Conservation (phyloP, 2,113 vertebrate species). For the Tor tambroides region DNA sequence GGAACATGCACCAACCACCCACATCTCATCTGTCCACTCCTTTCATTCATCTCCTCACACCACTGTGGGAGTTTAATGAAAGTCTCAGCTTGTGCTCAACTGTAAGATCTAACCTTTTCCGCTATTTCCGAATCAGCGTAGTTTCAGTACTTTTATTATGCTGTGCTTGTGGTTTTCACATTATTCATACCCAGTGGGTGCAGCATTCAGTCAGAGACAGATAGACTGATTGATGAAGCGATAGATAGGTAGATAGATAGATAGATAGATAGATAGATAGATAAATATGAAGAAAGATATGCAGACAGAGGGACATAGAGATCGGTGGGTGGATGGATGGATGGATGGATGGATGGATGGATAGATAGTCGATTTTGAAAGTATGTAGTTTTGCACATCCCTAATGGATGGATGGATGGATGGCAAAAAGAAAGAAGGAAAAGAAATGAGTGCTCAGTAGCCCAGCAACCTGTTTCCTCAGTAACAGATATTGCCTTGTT, state of each 20-base stretch:
- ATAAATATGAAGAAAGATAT: not conserved
- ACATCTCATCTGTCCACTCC: conserved; percentile 53
- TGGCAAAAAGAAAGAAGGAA: not conserved
- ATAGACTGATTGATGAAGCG: not conserved
- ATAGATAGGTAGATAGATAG: not conserved
- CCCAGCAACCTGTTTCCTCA: conserved; percentile 32
- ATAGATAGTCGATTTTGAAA: not conserved
- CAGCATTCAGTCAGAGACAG: not conserved
- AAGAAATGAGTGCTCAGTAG: not conserved
- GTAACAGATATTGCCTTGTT: conserved; percentile 29
- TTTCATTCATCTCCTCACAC: conserved; percentile 49
- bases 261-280: not conserved
- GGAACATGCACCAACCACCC: conserved; percentile 43
- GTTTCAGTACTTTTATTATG: not conserved
- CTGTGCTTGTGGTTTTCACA: conserved; percentile 19
- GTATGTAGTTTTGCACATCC: not conserved
- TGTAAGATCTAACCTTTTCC: not conserved
- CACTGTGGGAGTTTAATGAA: conserved; percentile 47
- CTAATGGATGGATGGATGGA: not conserved
- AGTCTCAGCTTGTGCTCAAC: conserved; percentile 38
- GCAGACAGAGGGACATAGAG: too few species aligned
- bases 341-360: not conserved
- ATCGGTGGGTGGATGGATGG: too few species aligned
- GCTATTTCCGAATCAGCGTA: conserved; percentile 13
- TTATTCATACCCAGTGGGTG: not conserved